Percentiles rank a stretch among this genome's conserved stretches.
These are phyloP conservation scores for Eilema griseolum DNA, from an alignment of 2,888 invertebrate genomes.

Conservation along the genomic window DNA sequence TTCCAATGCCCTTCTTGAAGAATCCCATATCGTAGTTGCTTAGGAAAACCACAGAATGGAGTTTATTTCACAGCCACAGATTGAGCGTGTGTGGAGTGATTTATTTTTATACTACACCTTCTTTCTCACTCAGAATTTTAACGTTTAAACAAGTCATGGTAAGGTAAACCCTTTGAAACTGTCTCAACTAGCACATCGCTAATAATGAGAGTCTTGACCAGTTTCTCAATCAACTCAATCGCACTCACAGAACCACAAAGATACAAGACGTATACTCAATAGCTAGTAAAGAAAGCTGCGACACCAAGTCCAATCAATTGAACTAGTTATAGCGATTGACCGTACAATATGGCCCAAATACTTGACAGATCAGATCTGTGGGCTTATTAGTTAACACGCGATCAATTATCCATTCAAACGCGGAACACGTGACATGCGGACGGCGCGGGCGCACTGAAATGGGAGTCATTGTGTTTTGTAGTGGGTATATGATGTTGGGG, in stretches of 20 bases:
- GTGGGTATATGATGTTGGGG: constrained; percentile 31
- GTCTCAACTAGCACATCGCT: too few species aligned
- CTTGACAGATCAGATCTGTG: constrained; percentile 48
- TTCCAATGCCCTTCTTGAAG: too few species aligned
- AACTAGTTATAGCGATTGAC: constrained; percentile 45
- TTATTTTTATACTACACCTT: too few species aligned
- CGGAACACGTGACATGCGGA: constrained; percentile 52
- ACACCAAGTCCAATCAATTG: constrained; percentile 28
- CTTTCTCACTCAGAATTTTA: too few species aligned
- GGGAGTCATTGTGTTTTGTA: constrained; percentile 51
- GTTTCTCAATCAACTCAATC: neutral
- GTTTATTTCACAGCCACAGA: too few species aligned
- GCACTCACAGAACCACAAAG: neutral
- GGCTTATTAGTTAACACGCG: constrained; percentile 55
- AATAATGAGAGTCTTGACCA: neutral
- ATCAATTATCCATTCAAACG: constrained; percentile 65
- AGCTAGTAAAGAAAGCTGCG: constrained; percentile 20
- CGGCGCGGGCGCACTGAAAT: constrained; percentile 54
- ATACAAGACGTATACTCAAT: neutral
- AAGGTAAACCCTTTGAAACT: too few species aligned
- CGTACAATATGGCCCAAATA: constrained; percentile 55
- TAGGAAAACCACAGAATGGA: too few species aligned
- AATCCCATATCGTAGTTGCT: too few species aligned
- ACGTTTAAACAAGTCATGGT: too few species aligned
- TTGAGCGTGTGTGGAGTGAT: too few species aligned